Conservation (phyloP, 2,113 vertebrate species). For the Aplodontia rufa region DNA sequence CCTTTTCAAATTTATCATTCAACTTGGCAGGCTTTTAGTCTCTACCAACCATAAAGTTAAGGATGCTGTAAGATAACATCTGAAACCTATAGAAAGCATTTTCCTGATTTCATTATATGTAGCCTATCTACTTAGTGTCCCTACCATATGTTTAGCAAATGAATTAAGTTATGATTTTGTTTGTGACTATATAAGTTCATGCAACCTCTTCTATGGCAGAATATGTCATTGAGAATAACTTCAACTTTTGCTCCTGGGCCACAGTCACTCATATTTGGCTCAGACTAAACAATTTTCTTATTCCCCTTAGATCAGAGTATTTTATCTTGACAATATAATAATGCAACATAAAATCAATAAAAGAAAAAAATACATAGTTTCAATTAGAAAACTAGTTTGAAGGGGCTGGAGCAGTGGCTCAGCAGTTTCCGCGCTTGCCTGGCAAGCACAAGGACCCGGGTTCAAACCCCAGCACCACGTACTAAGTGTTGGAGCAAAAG, state of each 20-base stretch:
- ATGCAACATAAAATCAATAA: neutral
- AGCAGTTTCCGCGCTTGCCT: too few relatives aligned
- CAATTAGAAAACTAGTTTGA: neutral
- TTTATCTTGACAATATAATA: neutral
- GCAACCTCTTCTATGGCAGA: neutral
- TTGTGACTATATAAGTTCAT: neutral
- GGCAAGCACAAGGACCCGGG: too few relatives aligned
- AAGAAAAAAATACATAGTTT: neutral
- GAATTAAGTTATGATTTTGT: neutral
- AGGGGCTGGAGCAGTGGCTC: too few relatives aligned
- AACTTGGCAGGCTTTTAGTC: neutral
- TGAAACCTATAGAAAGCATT: neutral
- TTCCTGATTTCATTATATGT: neutral
- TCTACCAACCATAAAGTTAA: neutral
- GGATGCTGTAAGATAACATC: neutral
- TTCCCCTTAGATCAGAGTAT: neutral
- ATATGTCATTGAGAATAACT: neutral
- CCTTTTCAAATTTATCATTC: neutral
- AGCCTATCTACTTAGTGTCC: accelerated
- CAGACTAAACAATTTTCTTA: neutral
- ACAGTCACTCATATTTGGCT: neutral
- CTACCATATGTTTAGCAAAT: neutral
- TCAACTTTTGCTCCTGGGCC: accelerated
- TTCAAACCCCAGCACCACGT: too few relatives aligned
- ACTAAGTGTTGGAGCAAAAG: too few relatives aligned